A percentile compares a stretch with the other conserved stretches of the same genome.
These are phyloP conservation scores for Channa striata DNA, from an alignment of 2,797 vertebrate species.

Conservation along the genomic window DNA sequence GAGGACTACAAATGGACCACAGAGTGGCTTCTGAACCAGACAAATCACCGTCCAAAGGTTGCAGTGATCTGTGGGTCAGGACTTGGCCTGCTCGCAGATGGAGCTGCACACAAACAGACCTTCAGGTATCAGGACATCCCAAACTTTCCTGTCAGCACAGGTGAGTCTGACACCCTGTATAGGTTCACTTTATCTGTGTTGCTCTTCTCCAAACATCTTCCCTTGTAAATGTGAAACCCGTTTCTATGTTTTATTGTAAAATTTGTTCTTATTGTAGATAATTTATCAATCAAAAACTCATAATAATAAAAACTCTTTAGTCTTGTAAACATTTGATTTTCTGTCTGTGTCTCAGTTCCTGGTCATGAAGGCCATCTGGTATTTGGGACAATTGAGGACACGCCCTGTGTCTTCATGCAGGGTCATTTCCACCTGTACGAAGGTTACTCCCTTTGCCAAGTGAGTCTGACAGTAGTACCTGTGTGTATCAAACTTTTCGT, in stretches of 20 bases:
- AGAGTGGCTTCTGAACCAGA: conserved; percentile 81
- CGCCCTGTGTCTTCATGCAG: conserved; percentile 84
- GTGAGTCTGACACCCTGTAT: conserved; percentile 36
- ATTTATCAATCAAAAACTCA: no score
- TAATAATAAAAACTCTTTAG: no score
- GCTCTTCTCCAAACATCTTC: no score
- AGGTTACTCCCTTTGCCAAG: conserved; percentile 82
- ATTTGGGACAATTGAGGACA: conserved; percentile 78
- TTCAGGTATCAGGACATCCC: conserved; percentile 81
- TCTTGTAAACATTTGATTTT: not conserved
- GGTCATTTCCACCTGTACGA: conserved; percentile 83
- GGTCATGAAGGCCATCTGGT: conserved; percentile 83
- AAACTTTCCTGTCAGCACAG: conserved; percentile 83
- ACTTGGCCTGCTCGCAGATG: conserved; percentile 75
- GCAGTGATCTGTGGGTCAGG: conserved; percentile 80
- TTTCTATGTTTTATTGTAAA: no score
- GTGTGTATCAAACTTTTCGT: not conserved
- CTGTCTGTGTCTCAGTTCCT: conserved; percentile 52
- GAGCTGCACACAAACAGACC: conserved; percentile 67
- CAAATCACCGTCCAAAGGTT: conserved; percentile 74
- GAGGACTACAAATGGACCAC: conserved; percentile 80
- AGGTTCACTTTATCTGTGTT: no score
- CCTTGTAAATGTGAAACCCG: no score
- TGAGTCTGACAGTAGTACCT: conserved; percentile 35
- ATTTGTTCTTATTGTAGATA: no score